Base-by-base conservation (phyloP, 1,140 invertebrate species). In the Metopolophium dirhodum region DNA sequence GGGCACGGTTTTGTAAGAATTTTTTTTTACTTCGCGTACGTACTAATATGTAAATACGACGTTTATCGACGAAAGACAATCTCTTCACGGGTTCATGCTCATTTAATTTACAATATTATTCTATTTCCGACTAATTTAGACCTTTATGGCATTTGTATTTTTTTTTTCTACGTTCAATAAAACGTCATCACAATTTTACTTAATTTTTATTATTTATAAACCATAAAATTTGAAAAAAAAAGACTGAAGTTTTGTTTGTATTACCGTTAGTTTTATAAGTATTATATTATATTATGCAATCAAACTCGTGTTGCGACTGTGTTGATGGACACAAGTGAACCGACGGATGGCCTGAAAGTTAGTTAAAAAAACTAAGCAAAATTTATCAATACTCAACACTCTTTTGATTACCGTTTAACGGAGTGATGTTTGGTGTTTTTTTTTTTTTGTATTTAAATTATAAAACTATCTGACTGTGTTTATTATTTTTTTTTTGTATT, bases 191-290 rank as follows among this genome's bases (percentile, higher is more conserved):
- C 30, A 22, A 49, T 88, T 88, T 88, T 49, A 88, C 47, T 87
- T 49, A 22, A 88, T 83, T 37, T 22, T 85, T 88, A 35, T 49
- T 88, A 86, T 30, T 83, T 54, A 26, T 57, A 57, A 54, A 54
- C 51, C 51, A 89, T 54, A 89, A 45, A 90, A 45, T 45, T 41
- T 51, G 49, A 54, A 61, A 61, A 37, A 57, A 86, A 54, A 93
- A 93, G 91, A 93, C 91, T 93, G 91, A 93, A 93, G 51, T 85
- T 93, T 86, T 54, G n/a, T 93, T 93, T 86, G 49, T 91, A 91
- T 92, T 85, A 85, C 91, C 49, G 77, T 93, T 92, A 93, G 91
- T 57, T 93, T 49, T 92, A 49, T 92, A 93, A 86, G 91, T 93
- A 93, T 93, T 92, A 83, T 54, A 37, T 61, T 45, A 54, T 22